Conservation (phyloP, 2,888 invertebrate species). For the Cecidostiba fungosa region DNA sequence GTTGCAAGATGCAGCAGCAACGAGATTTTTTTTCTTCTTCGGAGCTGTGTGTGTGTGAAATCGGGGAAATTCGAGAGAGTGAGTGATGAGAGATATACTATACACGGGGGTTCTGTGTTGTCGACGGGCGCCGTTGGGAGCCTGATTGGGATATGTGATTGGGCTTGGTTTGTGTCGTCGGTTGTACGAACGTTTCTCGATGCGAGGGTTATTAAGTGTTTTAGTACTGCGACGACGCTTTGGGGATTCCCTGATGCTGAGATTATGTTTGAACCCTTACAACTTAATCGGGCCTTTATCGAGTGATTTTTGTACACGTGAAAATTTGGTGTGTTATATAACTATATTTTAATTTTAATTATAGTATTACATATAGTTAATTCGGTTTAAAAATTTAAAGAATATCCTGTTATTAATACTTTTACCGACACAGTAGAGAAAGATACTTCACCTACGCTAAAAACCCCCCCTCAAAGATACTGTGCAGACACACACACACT, state of each 20-base stretch:
- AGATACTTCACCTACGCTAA: not conserved
- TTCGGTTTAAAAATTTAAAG: no score
- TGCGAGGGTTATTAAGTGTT: not conserved
- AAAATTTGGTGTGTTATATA: no score
- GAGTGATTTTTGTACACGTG: no score
- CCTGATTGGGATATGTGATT: slow-evolving; percentile 31
- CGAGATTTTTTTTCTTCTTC: not conserved
- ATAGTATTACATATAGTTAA: no score
- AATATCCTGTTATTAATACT: no score
- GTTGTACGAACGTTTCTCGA: not conserved
- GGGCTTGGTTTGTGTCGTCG: slow-evolving; percentile 29
- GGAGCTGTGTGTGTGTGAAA: slow-evolving; percentile 1
- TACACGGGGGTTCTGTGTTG: slow-evolving; percentile 1
- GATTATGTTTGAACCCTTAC: not conserved
- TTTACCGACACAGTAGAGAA: not conserved
- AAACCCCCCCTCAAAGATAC: not conserved
- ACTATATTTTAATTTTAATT: no score
- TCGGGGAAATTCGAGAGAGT: slow-evolving; percentile 5
- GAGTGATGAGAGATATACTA: slow-evolving; percentile 14
- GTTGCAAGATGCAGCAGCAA: not conserved
- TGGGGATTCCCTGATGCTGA: not conserved
- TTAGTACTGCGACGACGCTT: not conserved
- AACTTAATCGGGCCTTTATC: not conserved
- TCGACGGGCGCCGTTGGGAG: slow-evolving; percentile 15
- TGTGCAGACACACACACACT: not conserved